A percentile compares a stretch with the other conserved stretches of the same genome.
Conservation (phyloP, 1,140 invertebrate species). For the Caenorhabditis tropicalis region DNA sequence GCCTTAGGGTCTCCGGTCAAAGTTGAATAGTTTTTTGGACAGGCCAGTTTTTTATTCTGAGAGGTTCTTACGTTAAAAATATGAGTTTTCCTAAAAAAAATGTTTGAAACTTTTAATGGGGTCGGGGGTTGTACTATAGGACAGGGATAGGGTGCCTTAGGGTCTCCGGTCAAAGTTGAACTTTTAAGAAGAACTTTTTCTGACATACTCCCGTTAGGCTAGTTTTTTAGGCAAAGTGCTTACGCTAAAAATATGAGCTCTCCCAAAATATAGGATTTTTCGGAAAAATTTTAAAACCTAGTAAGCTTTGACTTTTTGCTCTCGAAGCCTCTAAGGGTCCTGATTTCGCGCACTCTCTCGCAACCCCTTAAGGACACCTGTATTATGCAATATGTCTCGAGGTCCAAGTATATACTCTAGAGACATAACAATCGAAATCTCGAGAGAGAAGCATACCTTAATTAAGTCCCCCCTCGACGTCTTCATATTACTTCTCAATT, state of each 20-base stretch:
- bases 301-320: too few relatives aligned
- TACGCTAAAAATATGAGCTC: too few relatives aligned
- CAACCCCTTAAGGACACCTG: not conserved
- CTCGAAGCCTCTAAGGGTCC: not conserved
- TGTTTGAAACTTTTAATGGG: not conserved
- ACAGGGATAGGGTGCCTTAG: too few relatives aligned
- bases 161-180: too few relatives aligned
- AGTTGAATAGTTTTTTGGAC: too few relatives aligned
- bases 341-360: not conserved
- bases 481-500: not conserved
- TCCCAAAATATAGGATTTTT: not conserved
- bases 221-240: too few relatives aligned
- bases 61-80: too few relatives aligned
- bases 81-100: not conserved
- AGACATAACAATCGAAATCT: not conserved
- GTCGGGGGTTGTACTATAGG: too few relatives aligned
- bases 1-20: too few relatives aligned
- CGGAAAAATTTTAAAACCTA: too few relatives aligned
- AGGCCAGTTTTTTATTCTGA: not conserved
- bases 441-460: not conserved
- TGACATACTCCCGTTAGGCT: too few relatives aligned
- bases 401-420: too few relatives aligned
- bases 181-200: not conserved
- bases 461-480: not conserved
- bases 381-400: slow-evolving; percentile 2